phyloP scores from a whole-genome alignment of 2,888 invertebrate species.

The Pinctada fucata region DNA sequence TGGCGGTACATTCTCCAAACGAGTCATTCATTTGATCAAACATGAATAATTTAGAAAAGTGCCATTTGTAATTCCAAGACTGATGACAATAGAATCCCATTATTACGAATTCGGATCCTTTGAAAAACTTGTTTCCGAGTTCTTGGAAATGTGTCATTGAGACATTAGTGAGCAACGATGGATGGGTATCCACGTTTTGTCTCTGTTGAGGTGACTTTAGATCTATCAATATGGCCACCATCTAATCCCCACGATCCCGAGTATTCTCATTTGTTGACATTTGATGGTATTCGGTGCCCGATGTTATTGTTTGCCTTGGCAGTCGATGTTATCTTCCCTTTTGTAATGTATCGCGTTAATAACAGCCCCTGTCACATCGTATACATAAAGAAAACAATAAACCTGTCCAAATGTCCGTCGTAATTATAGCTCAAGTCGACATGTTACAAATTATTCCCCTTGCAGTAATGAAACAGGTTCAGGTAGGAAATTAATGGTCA shows the following conservation, averaged over 20 bases:
- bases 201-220: background rate
- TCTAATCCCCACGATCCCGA: background rate
- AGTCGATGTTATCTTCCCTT: constrained; percentile 23
- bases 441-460: constrained; percentile 24
- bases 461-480: constrained; percentile 8
- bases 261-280: background rate
- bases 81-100: background rate
- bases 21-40: background rate
- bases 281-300: background rate
- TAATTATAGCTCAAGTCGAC: constrained; percentile 17
- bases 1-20: background rate
- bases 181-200: background rate
- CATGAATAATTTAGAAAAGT: background rate
- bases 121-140: background rate
- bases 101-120: background rate
- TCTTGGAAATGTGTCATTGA: too few species aligned
- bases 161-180: too few species aligned
- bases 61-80: background rate
- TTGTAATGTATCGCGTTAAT: constrained; percentile 12
- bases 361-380: constrained; percentile 22
- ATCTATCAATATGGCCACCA: background rate
- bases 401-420: constrained; percentile 22
- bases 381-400: constrained; percentile 25
- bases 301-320: constrained; percentile 22
- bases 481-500: constrained; percentile 14